Evolutionary conservation across 2,888 invertebrate genomes (phyloP), one percentile per base, ranked within the genome.

Genomic region (Cryptocheilus praepositus): DNA sequence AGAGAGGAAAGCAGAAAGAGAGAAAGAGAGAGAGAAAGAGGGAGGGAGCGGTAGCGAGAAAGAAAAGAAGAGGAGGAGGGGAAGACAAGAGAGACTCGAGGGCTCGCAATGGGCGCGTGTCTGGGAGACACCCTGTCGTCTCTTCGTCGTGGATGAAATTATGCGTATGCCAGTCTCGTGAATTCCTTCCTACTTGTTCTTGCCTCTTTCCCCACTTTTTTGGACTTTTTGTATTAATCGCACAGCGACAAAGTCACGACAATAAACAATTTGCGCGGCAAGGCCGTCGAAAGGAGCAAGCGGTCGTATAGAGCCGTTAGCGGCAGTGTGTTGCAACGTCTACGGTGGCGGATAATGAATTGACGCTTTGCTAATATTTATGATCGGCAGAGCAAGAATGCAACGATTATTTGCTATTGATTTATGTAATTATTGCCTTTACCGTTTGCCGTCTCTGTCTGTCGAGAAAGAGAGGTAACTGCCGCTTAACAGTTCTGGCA

Each of bases 331-430:
- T 60, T 28, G 69, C 63, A 61, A 62, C 18, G 45, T 21, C 52
- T 59, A 60, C 36, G 5, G 43, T 58, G 57, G 28, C 43, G 63
- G 69, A 43, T 66, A 74, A 76, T 70, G 67, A 72, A 76, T 76
- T 64, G 70, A 67, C 73, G 66, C 68, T 67, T 61, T 51, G 55
- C 57, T 57, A 56, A 64, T 68, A 61, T 67, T 68, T 73, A 76
- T 58, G 66, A 70, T 44, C 68, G 57, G 18, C 59, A 54, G 56
- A 49, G 56, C 56, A 69, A 61, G 64, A 64, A 64, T 45, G 67
- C 64, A 21, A 60, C 62, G 64, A 70, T 64, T 70, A 67, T 57
- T 25, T 15, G 21, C 19, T 21, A 22, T 46, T 61, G 65, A 74
- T 76, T 67, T 66, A 59, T 67, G 58, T 70, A 70, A 73, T 76